Conservation (phyloP, 1,140 invertebrate species). For the Periplaneta americana region DNA sequence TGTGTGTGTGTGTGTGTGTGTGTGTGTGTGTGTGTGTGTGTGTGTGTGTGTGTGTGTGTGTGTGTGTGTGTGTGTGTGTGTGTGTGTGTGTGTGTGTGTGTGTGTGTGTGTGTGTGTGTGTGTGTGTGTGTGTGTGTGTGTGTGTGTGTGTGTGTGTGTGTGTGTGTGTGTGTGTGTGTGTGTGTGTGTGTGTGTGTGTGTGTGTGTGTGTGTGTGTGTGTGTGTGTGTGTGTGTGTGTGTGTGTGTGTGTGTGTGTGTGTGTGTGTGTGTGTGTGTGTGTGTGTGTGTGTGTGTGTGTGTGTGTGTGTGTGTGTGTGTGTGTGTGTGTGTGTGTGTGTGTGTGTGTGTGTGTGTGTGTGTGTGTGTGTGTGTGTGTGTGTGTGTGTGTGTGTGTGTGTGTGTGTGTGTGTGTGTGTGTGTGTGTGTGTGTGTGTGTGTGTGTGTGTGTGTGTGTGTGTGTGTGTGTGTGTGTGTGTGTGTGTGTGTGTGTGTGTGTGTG, state of each 20-base stretch:
- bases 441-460: no score
- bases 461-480: no score
- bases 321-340: neutral
- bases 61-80: constrained; percentile 16
- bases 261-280: constrained; percentile 28
- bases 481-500: no score
- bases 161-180: constrained; percentile 20
- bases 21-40: constrained; percentile 9
- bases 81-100: constrained; percentile 19
- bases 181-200: constrained; percentile 22
- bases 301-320: constrained; percentile 14
- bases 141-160: constrained; percentile 19
- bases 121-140: constrained; percentile 20
- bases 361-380: no score
- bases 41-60: constrained; percentile 13
- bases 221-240: constrained; percentile 20
- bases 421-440: no score
- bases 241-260: constrained; percentile 15
- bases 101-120: constrained; percentile 20
- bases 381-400: no score
- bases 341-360: no score
- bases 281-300: constrained; percentile 28
- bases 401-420: no score
- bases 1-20: neutral
- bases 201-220: constrained; percentile 25